Base-by-base conservation (phyloP, 2,888 invertebrate species). In the Thecophora atra region DNA sequence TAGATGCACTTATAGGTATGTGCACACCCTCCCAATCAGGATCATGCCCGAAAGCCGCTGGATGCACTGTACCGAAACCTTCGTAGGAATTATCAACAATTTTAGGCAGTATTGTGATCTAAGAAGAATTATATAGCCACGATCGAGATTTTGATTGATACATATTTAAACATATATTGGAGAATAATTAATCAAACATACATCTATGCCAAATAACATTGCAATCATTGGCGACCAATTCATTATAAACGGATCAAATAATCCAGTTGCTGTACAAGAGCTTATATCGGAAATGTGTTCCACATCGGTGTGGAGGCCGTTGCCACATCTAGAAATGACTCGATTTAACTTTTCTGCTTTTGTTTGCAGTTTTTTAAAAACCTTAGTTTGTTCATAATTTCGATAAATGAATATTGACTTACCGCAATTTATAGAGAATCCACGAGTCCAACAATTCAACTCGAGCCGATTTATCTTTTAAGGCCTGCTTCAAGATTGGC, bases 391-490 rank as follows among this genome's bases (percentile, higher is more conserved):
- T 24, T 17, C 70, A 56, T 19, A 11, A 7, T 54, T 28, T 58
- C 8, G 17, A 24, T 26, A 19, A 58, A 21, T 63, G 28, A 28
- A 0, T 67, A 19, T 17, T 30, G 8, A 73, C n/a, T 54, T 75
- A 79, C 79, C 83, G 93, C 68, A 97, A 87, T 88, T 93, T 94
- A 88, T 96, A 93, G 70, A 98, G 83, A 65, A 99, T 88, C 97
- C 97, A 99, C 0, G 97, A 95, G 83, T 99, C 99, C 70, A 99
- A 88, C 1, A 96, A 94, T 7, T 97, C 95, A 85, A 95, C 94
- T 85, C 93, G 89, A 0, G 93, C 93, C 76, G 91, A 89, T 52
- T 91, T 90, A 65, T 87, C 87, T 75, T 87, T 84, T 6, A 91
- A 87, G 1, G 93, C 93, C 76, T 89, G 87, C 81, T 90, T 90